These are phyloP conservation scores for Accipiter cooperii DNA, from an alignment of 2,113 vertebrate species.

Conservation along the genomic window DNA sequence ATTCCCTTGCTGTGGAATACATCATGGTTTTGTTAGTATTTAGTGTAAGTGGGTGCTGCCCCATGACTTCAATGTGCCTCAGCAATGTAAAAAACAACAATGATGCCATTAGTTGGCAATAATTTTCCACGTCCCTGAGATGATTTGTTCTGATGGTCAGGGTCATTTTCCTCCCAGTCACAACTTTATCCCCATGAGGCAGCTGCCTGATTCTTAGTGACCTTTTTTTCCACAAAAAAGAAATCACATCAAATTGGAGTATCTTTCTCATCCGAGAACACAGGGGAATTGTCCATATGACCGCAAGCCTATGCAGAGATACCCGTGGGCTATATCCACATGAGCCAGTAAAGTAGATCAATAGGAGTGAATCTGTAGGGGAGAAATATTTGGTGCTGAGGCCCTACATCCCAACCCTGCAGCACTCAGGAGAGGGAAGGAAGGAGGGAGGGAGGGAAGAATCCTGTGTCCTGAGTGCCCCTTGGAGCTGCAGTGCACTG, in stretches of 20 bases:
- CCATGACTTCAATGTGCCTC: background rate
- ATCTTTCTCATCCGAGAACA: background rate
- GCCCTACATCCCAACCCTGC: background rate
- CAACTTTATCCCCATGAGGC: conserved; percentile 1
- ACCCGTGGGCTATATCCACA: background rate
- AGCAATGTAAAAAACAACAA: background rate
- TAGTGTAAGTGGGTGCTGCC: background rate
- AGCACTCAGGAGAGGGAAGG: background rate
- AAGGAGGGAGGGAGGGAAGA: background rate
- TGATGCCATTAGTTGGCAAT: background rate
- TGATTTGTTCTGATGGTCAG: background rate
- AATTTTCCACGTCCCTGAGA: background rate
- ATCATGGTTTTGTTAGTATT: background rate
- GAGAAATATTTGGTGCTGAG: background rate
- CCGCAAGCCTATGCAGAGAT: background rate
- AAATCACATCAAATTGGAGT: background rate
- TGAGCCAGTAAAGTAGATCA: background rate
- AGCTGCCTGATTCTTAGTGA: background rate
- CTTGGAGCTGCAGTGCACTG: background rate
- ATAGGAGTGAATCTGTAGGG: background rate
- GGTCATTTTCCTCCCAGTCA: conserved; percentile 3
- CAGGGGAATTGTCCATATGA: background rate
- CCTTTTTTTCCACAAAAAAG: background rate
- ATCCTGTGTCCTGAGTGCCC: background rate
- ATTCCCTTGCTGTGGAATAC: background rate